These are phyloP conservation scores for Norana najaformis DNA, from an alignment of 2,888 invertebrate genomes.

Conservation along the genomic window DNA sequence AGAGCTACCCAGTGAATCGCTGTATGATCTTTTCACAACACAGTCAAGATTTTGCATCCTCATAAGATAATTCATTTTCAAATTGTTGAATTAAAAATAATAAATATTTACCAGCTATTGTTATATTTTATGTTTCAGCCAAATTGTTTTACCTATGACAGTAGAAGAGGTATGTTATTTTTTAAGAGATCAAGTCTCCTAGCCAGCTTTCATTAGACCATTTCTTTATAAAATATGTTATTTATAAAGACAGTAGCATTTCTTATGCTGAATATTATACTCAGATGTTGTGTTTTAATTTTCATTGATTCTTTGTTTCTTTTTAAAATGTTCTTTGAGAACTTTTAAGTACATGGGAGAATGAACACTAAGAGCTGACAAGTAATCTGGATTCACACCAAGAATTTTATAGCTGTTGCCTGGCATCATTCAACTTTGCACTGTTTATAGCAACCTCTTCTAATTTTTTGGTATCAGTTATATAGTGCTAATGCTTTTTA, in stretches of 20 bases:
- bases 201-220: neutral
- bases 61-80: neutral
- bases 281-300: too few species aligned
- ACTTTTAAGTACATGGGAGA: too few species aligned
- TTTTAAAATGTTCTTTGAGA: too few species aligned
- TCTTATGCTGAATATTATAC: neutral
- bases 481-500: too few species aligned
- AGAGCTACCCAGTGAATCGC: neutral
- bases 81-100: neutral
- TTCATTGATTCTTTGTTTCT: too few species aligned
- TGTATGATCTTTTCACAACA: neutral
- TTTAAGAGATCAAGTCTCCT: neutral
- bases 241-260: neutral
- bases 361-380: too few species aligned
- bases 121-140: constrained; percentile 1
- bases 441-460: too few species aligned
- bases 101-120: neutral
- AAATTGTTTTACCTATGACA: constrained; percentile 26
- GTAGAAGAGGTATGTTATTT: constrained; percentile 15
- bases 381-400: too few species aligned
- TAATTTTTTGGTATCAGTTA: too few species aligned
- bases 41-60: neutral
- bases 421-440: too few species aligned
- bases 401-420: too few species aligned
- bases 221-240: neutral